Base-by-base conservation (phyloP, 2,113 vertebrate species). In the Circaetus cinerascens region DNA sequence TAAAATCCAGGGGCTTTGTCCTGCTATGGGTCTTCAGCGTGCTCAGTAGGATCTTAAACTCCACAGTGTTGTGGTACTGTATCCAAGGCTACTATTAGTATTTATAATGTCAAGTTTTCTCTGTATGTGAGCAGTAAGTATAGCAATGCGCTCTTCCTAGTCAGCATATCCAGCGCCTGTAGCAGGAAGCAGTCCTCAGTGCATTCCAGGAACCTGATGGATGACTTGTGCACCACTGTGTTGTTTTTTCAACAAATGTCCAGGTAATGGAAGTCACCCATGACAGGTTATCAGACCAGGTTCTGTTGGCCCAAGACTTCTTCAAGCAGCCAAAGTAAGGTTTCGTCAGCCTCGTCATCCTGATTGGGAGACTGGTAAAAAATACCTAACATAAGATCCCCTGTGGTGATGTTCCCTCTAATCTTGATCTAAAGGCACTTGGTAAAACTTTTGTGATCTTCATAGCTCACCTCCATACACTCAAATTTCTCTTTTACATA, bases 261-360 rank as follows among this genome's bases (percentile, higher is more conserved):
- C 9, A 10, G 15, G 11, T 32, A 64, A 48, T 27, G 22, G 27
- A 38, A 66, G 14, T 13, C 15, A 59, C 45, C 15, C n/a, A n/a
- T 14, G 15, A 64, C 0, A 16, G 50, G 26, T 51, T 15, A 51
- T 51, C 26, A 53, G 5, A 59, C 4, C 19, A 34, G 2, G 6
- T 48, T 84, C 62, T 59, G 13, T 20, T 26, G 43, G 7, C 13
- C 41, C 11, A 40, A 79, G 66, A 57, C 9, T 26, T 46, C 13
- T 20, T 36, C 0, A 0, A 57, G 26, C 20, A 26, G 10, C 17
- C 21, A 74, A 46, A 77, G 23, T 43, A 67, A 55, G 2, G 7
- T 68, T 84, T 69, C 2, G 0, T 53, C 30, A 2, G 15, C 29
- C 8, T 63, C 2, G 1, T 40, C 15, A 84, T 40, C 15, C 41